Evolutionary conservation across 2,113 vertebrate genomes (phyloP).

Genomic region (Phrynocephalus versicolor): DNA sequence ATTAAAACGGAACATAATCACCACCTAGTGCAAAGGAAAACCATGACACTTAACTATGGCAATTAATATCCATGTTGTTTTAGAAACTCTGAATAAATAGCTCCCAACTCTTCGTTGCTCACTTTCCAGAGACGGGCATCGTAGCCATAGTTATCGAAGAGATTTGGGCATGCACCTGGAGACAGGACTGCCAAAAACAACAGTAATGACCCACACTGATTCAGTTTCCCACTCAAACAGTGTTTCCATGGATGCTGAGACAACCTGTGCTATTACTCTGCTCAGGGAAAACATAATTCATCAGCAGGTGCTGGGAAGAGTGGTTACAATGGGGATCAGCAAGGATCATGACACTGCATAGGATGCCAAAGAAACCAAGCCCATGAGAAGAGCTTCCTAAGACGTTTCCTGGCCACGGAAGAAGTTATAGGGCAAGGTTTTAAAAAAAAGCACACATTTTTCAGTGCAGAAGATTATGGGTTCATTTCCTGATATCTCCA

Average conservation of each 20-base stretch:
- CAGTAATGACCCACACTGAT: too few species aligned
- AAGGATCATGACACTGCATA: background rate
- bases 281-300: background rate
- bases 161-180: background rate
- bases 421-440: too few species aligned
- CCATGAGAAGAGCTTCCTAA: background rate
- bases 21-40: background rate
- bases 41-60: background rate
- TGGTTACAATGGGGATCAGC: background rate
- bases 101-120: background rate
- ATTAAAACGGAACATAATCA: constrained; percentile 5
- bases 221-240: background rate
- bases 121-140: background rate
- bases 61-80: background rate
- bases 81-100: too few species aligned
- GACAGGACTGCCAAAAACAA: background rate
- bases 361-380: background rate
- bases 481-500: too few species aligned
- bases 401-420: too few species aligned
- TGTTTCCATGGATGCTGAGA: background rate
- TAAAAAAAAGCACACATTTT: too few species aligned
- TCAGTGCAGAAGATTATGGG: too few species aligned
- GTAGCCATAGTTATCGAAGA: background rate
- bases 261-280: too few species aligned
- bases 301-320: background rate